Percentiles rank a stretch among this genome's conserved stretches.
Evolutionary conservation across 2,797 vertebrate genomes (phyloP).

Genomic region (Mormyrus hasselquistii): DNA sequence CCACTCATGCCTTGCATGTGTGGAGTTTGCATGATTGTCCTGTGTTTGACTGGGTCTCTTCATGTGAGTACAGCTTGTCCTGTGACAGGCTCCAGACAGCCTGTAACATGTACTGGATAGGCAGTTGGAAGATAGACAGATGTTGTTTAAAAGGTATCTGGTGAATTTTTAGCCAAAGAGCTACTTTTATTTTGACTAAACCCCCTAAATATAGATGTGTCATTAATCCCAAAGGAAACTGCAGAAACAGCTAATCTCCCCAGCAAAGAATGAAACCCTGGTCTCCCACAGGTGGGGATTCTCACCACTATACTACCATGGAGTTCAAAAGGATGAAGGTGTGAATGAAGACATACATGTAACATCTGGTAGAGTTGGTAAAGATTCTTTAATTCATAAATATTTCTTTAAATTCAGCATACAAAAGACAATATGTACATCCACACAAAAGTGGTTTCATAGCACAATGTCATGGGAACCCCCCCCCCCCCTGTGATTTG

Average conservation of each 20-base stretch:
- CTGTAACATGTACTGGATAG: neutral
- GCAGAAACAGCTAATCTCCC: neutral
- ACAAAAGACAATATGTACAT: conserved; percentile 91
- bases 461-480: conserved; percentile 49
- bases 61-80: neutral
- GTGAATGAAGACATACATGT: conserved; percentile 23
- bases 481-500: conserved; percentile 48
- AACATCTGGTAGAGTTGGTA: conserved; percentile 42
- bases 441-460: conserved; percentile 82
- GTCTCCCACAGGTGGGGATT: neutral
- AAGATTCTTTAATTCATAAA: conserved; percentile 82
- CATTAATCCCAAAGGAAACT: neutral
- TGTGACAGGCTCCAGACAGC: neutral
- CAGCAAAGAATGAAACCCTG: neutral
- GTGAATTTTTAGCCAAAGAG: neutral
- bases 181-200: neutral
- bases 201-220: neutral
- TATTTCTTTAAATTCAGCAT: conserved; percentile 86
- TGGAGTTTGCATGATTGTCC: neutral
- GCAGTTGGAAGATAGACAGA: neutral
- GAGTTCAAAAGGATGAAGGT: neutral
- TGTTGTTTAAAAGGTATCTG: neutral
- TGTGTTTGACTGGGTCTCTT: neutral
- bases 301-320: neutral
- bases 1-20: neutral